phyloP scores from a whole-genome alignment of 2,888 invertebrate genomes.

The Ochropleura leucogaster region DNA sequence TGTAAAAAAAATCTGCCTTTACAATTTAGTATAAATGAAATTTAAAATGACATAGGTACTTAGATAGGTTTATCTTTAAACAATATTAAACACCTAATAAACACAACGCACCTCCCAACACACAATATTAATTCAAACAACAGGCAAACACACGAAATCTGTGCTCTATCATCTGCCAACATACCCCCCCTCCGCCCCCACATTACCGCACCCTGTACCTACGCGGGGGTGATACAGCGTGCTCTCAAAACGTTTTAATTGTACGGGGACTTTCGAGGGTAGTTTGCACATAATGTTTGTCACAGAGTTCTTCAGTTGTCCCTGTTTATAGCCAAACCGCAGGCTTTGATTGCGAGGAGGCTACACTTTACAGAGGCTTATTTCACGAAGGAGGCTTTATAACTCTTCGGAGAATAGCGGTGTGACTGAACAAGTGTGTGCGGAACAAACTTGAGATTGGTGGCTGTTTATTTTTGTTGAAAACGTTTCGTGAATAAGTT shows the following conservation, averaged over 20 bases:
- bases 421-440: constrained; percentile 19
- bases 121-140: constrained; percentile 54
- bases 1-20: neutral
- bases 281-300: constrained; percentile 66
- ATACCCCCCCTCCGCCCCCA: constrained; percentile 56
- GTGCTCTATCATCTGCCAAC: constrained; percentile 80
- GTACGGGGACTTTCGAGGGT: constrained; percentile 61
- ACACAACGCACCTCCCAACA: constrained; percentile 20
- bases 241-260: constrained; percentile 65
- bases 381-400: constrained; percentile 53
- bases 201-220: constrained; percentile 41
- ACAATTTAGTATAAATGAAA: too few relatives aligned
- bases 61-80: too few relatives aligned
- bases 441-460: constrained; percentile 47
- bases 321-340: constrained; percentile 62
- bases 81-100: constrained; percentile 10
- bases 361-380: constrained; percentile 16
- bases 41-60: too few relatives aligned
- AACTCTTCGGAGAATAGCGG: constrained; percentile 47
- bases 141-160: constrained; percentile 74
- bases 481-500: constrained; percentile 27
- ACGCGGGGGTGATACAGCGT: constrained; percentile 51
- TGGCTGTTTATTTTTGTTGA: constrained; percentile 53
- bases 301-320: constrained; percentile 61
- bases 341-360: constrained; percentile 59